A percentile compares a stretch with the other conserved stretches of the same genome.
phyloP scores from a whole-genome alignment of 1,140 invertebrate species.

The Calliphora vicina region DNA sequence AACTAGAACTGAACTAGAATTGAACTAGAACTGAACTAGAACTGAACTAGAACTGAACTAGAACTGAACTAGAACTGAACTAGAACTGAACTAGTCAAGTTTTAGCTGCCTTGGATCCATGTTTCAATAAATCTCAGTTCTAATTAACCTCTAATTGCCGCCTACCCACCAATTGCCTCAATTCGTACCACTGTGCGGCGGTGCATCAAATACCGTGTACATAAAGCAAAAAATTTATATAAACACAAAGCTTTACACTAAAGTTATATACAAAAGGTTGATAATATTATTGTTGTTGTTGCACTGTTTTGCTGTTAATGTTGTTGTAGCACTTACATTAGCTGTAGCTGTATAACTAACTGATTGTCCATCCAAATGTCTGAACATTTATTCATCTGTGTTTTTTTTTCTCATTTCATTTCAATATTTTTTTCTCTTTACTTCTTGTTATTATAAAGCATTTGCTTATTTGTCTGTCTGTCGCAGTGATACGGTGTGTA shows the following conservation, averaged over 20 bases:
- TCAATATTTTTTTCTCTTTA: too few species aligned
- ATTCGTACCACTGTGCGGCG: background rate
- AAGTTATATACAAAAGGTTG: background rate
- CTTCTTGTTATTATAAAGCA: background rate
- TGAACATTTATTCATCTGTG: background rate
- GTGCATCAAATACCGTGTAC: background rate
- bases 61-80: too few species aligned
- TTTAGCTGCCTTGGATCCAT: too few species aligned
- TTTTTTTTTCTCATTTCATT: background rate
- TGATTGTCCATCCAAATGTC: constrained; percentile 12
- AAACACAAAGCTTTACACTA: background rate
- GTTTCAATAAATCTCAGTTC: too few species aligned
- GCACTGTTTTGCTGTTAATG: background rate
- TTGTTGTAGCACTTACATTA: background rate
- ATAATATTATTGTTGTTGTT: background rate
- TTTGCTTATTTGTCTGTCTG: background rate
- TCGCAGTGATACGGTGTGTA: background rate
- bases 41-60: too few species aligned
- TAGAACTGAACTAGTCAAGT: too few species aligned
- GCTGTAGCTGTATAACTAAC: background rate
- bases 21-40: too few species aligned
- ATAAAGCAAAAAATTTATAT: background rate
- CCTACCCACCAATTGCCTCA: too few species aligned
- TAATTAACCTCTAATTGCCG: too few species aligned
- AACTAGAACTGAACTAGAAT: too few species aligned